A percentile compares a stretch with the other conserved stretches of the same genome.
Evolutionary conservation across 2,888 invertebrate species (phyloP).

Genomic region (Lithophane leautieri): DNA sequence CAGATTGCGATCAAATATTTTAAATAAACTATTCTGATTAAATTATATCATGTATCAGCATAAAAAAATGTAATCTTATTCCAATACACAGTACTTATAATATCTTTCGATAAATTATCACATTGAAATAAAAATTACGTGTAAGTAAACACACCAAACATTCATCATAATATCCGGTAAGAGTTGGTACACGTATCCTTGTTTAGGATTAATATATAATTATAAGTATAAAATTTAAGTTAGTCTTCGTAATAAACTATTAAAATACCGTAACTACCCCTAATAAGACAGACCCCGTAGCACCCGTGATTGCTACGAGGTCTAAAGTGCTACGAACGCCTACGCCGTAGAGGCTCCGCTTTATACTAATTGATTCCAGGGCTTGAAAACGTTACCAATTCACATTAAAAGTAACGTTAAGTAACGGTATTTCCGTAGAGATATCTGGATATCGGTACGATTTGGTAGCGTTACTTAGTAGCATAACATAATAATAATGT

Average conservation of each 20-base stretch:
- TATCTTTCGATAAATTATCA: slow-evolving; percentile 15
- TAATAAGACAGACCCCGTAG: background rate
- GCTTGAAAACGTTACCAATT: too few relatives aligned
- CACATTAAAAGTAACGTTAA: too few relatives aligned
- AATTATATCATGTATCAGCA: slow-evolving; percentile 15
- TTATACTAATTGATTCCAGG: background rate
- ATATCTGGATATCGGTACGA: too few relatives aligned
- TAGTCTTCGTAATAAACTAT: background rate
- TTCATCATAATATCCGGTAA: background rate
- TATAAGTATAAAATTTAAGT: background rate
- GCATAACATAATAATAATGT: too few relatives aligned
- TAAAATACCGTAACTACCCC: background rate
- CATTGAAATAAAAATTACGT: slow-evolving; percentile 6
- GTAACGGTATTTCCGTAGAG: too few relatives aligned
- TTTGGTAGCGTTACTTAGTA: too few relatives aligned
- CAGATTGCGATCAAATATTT: slow-evolving; percentile 30
- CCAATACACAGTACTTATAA: slow-evolving; percentile 24
- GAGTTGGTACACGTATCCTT: background rate
- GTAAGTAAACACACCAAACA: background rate
- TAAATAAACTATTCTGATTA: slow-evolving; percentile 41
- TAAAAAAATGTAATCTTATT: slow-evolving; percentile 27
- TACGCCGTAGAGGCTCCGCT: slow-evolving; percentile 31
- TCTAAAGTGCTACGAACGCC: slow-evolving; percentile 33
- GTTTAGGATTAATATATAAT: too few relatives aligned
- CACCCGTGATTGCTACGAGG: slow-evolving; percentile 12